Base-by-base conservation (phyloP, 53 echinoderm and acorn worm species). In the Crossaster papposus region DNA sequence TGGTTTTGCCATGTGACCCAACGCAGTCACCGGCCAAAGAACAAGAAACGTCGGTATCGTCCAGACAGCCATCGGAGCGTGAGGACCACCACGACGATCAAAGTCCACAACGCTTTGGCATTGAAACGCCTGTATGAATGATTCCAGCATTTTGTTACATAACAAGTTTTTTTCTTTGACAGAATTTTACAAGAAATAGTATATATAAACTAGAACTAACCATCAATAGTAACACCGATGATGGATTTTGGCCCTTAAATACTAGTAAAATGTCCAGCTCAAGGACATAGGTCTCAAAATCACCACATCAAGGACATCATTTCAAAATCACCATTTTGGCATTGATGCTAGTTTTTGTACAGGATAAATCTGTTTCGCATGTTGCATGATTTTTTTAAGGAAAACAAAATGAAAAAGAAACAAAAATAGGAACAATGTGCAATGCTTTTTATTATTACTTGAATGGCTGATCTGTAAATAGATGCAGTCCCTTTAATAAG, bases 381-480 rank as follows among this genome's bases (percentile, higher is more conserved):
- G 85, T 53, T 85, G 85, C 85, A 85, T 85, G 85, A 71, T 85
- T 53, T 85, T 50, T 78, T 10, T 9, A 36, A 33, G 26, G 29
- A 65, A 81, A 33, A 36, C 38, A 33, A 54, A 75, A 62, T 23
- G 31, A 87, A 36, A 50, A 76, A 28, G 15, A 33, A 54, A 75
- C 36, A 31, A 55, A 22, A 87, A 36, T 76, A 76, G 63, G 15
- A 77, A 75, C 37, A 76, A 76, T 77, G 87, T 87, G 87, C 87
- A 87, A 87, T 87, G 32, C 32, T 76, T 75, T 85, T 85, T 80
- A n/a, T n/a, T 32, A 17, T 80, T 54, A 30, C 18, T 33, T 87
- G 9, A 76, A 77, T 23, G 87, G 62, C 62, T 87, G 77, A 76
- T 77, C 50, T 87, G 87, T 87, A 87, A 58, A 87, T 87, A 87